Evolutionary conservation across 2,888 invertebrate genomes (phyloP), one percentile per base, ranked within the genome.

Genomic region (Protophormia terraenovae): DNA sequence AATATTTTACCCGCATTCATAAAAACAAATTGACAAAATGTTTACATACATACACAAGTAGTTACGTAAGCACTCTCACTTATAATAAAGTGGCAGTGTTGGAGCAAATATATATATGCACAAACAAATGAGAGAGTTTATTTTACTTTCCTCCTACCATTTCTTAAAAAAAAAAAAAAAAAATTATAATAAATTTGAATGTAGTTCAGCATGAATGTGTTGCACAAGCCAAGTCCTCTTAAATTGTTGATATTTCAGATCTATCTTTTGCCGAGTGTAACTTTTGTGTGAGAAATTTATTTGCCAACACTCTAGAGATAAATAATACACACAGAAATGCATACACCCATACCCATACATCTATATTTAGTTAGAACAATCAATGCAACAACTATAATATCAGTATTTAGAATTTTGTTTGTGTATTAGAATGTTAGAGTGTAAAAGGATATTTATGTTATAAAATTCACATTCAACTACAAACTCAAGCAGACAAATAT

Each of bases 1-100:
- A 35, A 67, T 67, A 77, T 77, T 66, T 77, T 67, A 67, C 66
- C 76, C 66, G 76, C 77, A 77, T 69, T 32, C 77, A 77, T 78
- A 78, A 69, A 69, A 24, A 60, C 67, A 45, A 55, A 66, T 60
- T 45, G 55, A 66, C 76, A 76, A 76, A 41, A 41, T 76, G 45
- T 76, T 50, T 29, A 64, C 50, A 47, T 29, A 32, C 29, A 24
- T 38, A 50, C 53, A 50, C 24, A 24, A 10, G 12, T 24, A 19
- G 7, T 8, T 24, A 27, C 24, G 5, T 27, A 53, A 1, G 2
- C 2, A 27, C 3, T 6, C 0, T 1, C 1, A 53, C 0, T 4
- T 14, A 22, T n/a, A 5, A 6, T 45, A n/a, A 50, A 50, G 16
- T 32, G 14, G 27, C 29, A 62, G 19, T 60, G 22, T 19, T n/a